Evolutionary conservation across 37 sponge, comb jelly and placozoan genomes (phyloP), one percentile per base, ranked within the genome.

Genomic region (Bolinopsis microptera): DNA sequence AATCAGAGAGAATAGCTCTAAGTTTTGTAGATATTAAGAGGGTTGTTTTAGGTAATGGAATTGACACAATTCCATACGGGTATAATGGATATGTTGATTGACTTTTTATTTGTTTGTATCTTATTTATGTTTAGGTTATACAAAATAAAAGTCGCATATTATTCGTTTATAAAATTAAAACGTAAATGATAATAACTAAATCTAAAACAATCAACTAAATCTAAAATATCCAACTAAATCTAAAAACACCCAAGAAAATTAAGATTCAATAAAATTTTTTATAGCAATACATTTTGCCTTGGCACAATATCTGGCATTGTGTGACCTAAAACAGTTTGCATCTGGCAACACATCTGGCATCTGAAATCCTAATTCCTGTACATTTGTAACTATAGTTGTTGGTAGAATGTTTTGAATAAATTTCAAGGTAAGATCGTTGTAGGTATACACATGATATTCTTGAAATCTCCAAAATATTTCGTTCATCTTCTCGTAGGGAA

Each of bases 11-110:
- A 35, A 34, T 32, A 34, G 80, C 80, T 22, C 37, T 77, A 9
- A 77, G 80, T 18, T 77, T 34, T 34, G 21, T 77, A 32, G 80
- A 77, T 34, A 77, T 77, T 34, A 77, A 77, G 18, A 34, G 80
- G 1, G 0, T 31, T 35, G 80, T 77, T 77, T 32, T 77, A 32
- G 9, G 9, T 21, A 32, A 77, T 35, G 80, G 80, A 32, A 77
- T 77, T 9, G 35, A 28, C 21, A 77, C 80, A 33, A 5, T 77
- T 2, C 80, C 80, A 1, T 77, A 77, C 33, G 80, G 80, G 5
- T 72, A 72, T 28, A 30, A 5, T 8, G 30, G 26, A 9, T n/a
- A n/a, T n/a, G n/a, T n/a, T n/a, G n/a, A n/a, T n/a, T n/a, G n/a
- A n/a, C n/a, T n/a, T n/a, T n/a, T n/a, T n/a, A n/a, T n/a, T n/a